A percentile compares a stretch with the other conserved stretches of the same genome.
Conservation (phyloP, 2,888 invertebrate genomes). For the Brachypalpus laphriformis region DNA sequence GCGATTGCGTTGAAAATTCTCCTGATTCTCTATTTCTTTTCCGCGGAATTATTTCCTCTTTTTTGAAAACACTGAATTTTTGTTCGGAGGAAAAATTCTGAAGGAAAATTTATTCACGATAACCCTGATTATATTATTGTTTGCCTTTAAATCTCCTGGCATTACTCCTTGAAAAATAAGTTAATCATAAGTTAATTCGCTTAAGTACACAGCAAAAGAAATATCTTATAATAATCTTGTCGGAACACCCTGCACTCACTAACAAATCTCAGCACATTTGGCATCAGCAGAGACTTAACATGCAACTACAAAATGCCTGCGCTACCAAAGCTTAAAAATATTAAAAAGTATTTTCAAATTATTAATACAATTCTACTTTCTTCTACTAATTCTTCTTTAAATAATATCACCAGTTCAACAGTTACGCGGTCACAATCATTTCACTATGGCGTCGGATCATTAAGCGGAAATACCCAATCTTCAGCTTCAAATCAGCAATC, state of each 20-base stretch:
- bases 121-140: no score
- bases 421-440: slow-evolving; percentile 86
- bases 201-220: neutral
- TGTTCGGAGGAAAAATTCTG: no score
- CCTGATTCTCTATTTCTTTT: no score
- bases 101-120: no score
- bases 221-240: neutral
- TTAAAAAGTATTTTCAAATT: neutral
- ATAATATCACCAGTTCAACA: slow-evolving; percentile 81
- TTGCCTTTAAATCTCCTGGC: no score
- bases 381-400: slow-evolving; percentile 21
- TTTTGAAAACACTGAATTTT: no score
- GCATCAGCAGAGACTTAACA: slow-evolving; percentile 28
- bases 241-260: slow-evolving; percentile 48
- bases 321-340: slow-evolving; percentile 48
- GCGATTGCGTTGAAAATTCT: no score
- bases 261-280: slow-evolving; percentile 44
- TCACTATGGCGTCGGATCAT: slow-evolving; percentile 82
- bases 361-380: slow-evolving; percentile 15
- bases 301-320: slow-evolving; percentile 60
- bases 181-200: no score
- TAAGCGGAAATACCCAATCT: slow-evolving; percentile 57
- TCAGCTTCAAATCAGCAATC: slow-evolving; percentile 60
- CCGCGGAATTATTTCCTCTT: no score
- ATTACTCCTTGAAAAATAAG: no score